Evolutionary conservation across 2,113 vertebrate species (phyloP).

Genomic region (Chaetops frenatus): DNA sequence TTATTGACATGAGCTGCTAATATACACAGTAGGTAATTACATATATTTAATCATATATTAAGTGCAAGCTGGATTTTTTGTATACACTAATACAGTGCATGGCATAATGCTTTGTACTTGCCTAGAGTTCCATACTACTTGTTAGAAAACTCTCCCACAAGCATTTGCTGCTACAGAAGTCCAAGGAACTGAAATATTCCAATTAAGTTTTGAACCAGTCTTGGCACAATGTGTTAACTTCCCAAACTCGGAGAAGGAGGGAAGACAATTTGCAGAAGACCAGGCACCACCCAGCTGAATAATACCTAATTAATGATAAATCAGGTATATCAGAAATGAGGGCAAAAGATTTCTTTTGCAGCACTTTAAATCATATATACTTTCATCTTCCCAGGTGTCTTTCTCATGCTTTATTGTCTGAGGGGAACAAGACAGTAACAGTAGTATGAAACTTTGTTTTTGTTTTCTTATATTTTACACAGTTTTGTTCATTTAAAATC

Average conservation of each 20-base stretch:
- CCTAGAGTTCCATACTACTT: background rate
- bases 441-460: background rate
- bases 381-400: background rate
- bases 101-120: background rate
- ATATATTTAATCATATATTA: background rate
- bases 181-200: background rate
- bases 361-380: background rate
- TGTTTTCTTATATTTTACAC: background rate
- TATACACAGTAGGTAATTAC: background rate
- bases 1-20: slow-evolving; percentile 36
- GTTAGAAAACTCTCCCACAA: background rate
- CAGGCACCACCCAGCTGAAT: background rate
- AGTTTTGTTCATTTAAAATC: background rate
- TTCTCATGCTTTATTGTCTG: background rate
- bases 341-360: background rate
- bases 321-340: background rate
- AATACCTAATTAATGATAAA: background rate
- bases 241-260: background rate
- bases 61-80: slow-evolving; percentile 2
- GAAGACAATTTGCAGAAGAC: background rate
- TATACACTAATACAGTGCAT: background rate
- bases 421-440: background rate
- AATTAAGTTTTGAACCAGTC: background rate
- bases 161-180: background rate
- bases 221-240: background rate